A percentile compares a stretch with the other conserved stretches of the same genome.
These are phyloP conservation scores for Ericerus pela DNA, from an alignment of 1,140 invertebrate genomes.

Conservation along the genomic window DNA sequence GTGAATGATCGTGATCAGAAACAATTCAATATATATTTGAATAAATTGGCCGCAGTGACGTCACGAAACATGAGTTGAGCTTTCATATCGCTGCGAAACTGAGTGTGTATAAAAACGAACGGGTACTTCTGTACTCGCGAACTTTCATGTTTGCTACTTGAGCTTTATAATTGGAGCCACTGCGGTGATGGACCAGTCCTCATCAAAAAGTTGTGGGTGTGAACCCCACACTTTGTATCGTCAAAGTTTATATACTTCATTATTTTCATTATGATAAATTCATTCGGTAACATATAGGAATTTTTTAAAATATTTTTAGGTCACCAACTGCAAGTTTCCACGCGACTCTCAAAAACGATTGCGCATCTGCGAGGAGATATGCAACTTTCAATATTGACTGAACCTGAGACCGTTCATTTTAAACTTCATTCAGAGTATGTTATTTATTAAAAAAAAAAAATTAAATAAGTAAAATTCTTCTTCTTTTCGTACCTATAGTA, in stretches of 20 bases:
- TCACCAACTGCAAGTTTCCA: slow-evolving; percentile 32
- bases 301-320: slow-evolving; percentile 25
- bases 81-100: too few relatives aligned
- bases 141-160: not conserved
- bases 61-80: too few relatives aligned
- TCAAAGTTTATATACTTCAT: too few relatives aligned
- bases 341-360: slow-evolving; percentile 28
- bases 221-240: not conserved
- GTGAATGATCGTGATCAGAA: too few relatives aligned
- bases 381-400: slow-evolving; percentile 28
- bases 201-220: not conserved
- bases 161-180: not conserved
- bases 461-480: not conserved
- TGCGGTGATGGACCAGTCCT: not conserved
- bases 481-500: not conserved
- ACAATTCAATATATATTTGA: too few relatives aligned
- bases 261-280: not conserved
- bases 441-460: not conserved
- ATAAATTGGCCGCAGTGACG: too few relatives aligned
- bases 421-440: slow-evolving; percentile 33
- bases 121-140: too few relatives aligned
- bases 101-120: too few relatives aligned
- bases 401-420: slow-evolving; percentile 29
- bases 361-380: slow-evolving; percentile 30
- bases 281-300: not conserved